Evolutionary conservation across 2,797 vertebrate genomes (phyloP).

Genomic region (Sebastolobus alascanus): DNA sequence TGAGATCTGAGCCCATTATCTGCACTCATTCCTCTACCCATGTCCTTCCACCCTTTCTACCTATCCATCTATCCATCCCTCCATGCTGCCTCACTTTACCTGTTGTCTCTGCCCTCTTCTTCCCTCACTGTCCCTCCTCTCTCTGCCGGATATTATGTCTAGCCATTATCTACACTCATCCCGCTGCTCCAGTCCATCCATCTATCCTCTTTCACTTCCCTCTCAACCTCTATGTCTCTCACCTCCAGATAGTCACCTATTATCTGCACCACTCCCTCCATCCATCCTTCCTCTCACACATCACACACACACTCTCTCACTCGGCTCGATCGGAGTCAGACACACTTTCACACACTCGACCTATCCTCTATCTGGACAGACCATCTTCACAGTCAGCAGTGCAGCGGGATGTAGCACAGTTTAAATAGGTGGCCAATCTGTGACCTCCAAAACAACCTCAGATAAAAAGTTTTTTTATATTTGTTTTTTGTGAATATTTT

Average conservation of each 20-base stretch:
- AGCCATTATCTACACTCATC: conserved; percentile 79
- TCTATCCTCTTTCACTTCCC: conserved; percentile 72
- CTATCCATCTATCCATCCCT: conserved; percentile 33
- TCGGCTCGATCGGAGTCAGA: conserved; percentile 11
- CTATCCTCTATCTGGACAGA: conserved; percentile 32
- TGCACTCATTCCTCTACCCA: conserved; percentile 45
- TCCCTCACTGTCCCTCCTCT: conserved; percentile 51
- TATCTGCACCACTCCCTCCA: conserved; percentile 63
- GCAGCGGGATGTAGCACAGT: conserved; percentile 21
- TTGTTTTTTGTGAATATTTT: neutral
- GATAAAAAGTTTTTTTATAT: neutral
- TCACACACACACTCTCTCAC: conserved; percentile 4
- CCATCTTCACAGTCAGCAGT: conserved; percentile 36
- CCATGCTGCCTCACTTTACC: conserved; percentile 53
- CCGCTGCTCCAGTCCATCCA: conserved; percentile 69
- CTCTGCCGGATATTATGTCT: conserved; percentile 76
- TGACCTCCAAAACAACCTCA: conserved; percentile 19
- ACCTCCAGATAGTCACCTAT: conserved; percentile 75
- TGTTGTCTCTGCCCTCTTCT: conserved; percentile 43
- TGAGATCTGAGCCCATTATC: conserved; percentile 57
- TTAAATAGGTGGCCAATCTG: conserved; percentile 18
- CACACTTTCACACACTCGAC: conserved; percentile 47
- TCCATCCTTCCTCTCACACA: conserved; percentile 62
- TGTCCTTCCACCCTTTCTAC: conserved; percentile 36
- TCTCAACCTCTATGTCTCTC: conserved; percentile 70